These are phyloP conservation scores for Drosophila virilis DNA, from an alignment of 1,140 invertebrate species.

Conservation along the genomic window DNA sequence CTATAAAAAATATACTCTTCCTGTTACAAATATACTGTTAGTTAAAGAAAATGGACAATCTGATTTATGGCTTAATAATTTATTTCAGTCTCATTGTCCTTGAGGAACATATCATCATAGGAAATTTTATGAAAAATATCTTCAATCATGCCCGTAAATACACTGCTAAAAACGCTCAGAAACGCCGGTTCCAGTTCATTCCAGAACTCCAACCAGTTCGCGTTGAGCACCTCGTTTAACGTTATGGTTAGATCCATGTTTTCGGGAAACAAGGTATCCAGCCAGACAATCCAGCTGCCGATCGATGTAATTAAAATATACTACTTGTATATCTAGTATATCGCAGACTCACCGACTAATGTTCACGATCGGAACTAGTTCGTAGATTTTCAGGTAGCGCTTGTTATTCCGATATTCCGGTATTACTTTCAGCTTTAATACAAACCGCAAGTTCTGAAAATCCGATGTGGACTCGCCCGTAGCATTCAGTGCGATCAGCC, in stretches of 20 bases:
- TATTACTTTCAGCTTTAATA: slow-evolving; percentile 41
- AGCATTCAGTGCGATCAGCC: slow-evolving; percentile 22
- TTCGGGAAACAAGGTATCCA: slow-evolving; percentile 56
- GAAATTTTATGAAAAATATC: slow-evolving; percentile 52
- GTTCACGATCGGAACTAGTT: slow-evolving; percentile 25
- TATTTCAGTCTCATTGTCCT: slow-evolving; percentile 33
- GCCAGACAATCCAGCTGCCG: slow-evolving; percentile 43
- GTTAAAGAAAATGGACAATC: background rate
- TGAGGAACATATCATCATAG: slow-evolving; percentile 64
- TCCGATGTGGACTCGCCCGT: slow-evolving; percentile 32
- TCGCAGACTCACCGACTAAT: slow-evolving; percentile 34
- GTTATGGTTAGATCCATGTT: slow-evolving; percentile 58
- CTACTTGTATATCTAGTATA: background rate
- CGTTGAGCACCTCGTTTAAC: slow-evolving; percentile 55
- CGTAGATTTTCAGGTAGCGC: slow-evolving; percentile 43
- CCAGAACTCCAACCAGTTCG: slow-evolving; percentile 64
- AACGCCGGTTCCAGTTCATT: slow-evolving; percentile 62
- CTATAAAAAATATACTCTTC: background rate
- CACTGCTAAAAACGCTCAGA: slow-evolving; percentile 36
- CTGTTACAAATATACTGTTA: background rate
- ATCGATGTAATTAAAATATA: background rate
- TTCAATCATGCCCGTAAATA: slow-evolving; percentile 48
- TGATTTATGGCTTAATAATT: slow-evolving; percentile 28
- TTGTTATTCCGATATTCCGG: slow-evolving; percentile 50
- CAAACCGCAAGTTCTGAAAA: slow-evolving; percentile 46